A percentile compares a stretch with the other conserved stretches of the same genome.
Conservation (phyloP, 2,888 invertebrate species). For the Luperina nickerlii region DNA sequence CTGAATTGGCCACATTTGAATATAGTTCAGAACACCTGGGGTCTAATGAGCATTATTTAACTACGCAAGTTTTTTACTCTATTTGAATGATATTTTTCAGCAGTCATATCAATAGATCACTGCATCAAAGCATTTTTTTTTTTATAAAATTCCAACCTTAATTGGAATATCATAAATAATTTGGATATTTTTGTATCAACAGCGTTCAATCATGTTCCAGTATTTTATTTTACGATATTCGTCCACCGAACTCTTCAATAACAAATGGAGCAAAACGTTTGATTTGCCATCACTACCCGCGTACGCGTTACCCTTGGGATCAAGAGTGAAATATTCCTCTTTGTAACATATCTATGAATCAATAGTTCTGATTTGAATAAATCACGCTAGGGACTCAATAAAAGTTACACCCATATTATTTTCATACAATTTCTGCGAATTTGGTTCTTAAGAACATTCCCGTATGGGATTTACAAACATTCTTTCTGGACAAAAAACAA, state of each 20-base stretch:
- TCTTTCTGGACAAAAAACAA: background rate
- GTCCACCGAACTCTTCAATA: background rate
- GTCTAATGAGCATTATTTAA: background rate
- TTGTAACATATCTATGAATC: conserved; percentile 44
- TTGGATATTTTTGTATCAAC: background rate
- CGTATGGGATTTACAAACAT: background rate
- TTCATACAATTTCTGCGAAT: conserved; percentile 3
- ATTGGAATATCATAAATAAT: background rate
- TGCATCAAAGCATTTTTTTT: background rate
- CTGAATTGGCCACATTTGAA: background rate
- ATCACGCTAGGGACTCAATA: conserved; percentile 12
- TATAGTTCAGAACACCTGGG: too few relatives aligned
- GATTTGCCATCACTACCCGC: background rate
- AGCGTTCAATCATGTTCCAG: background rate
- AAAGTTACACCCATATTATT: conserved; percentile 9
- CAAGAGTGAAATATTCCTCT: conserved; percentile 30
- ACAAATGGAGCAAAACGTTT: background rate
- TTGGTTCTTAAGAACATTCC: background rate
- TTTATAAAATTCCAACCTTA: too few relatives aligned
- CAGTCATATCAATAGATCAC: background rate
- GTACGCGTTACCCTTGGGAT: conserved; percentile 38
- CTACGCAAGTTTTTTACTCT: background rate
- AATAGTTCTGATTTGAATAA: conserved; percentile 55
- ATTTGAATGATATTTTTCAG: background rate
- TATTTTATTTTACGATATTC: background rate